Evolutionary conservation across 2,113 vertebrate genomes (phyloP).

Genomic region (Parus major): DNA sequence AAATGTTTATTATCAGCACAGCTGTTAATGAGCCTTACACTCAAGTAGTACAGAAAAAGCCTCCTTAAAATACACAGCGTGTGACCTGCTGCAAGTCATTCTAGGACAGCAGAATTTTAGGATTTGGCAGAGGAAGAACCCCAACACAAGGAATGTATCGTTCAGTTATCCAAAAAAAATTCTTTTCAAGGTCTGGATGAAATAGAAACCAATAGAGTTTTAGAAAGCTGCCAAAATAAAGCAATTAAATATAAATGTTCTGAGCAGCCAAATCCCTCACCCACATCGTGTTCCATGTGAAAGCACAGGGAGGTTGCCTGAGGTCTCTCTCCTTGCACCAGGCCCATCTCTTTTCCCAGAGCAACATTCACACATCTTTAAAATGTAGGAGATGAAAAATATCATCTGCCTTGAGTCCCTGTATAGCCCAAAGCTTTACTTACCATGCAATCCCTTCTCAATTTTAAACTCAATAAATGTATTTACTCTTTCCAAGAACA

Average conservation of each 20-base stretch:
- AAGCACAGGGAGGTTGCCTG: background rate
- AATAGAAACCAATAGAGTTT: constrained; percentile 22
- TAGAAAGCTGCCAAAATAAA: constrained; percentile 25
- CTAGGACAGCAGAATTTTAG: background rate
- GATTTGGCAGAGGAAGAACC: background rate
- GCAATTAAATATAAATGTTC: constrained; percentile 23
- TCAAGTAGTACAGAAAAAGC: background rate
- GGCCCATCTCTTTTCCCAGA: background rate
- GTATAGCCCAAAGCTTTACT: background rate
- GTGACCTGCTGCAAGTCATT: background rate
- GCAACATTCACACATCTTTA: background rate
- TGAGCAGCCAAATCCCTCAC: background rate
- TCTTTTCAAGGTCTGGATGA: constrained; percentile 5
- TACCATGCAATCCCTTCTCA: background rate
- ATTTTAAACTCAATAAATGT: background rate
- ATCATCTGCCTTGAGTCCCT: rapidly evolving
- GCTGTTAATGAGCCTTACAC: background rate
- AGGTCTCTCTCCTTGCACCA: background rate
- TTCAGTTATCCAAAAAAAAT: background rate
- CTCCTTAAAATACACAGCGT: background rate
- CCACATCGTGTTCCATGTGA: background rate
- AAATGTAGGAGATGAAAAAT: background rate
- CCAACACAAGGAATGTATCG: background rate
- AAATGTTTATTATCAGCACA: constrained; percentile 9
- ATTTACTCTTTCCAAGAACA: background rate